phyloP scores from a whole-genome alignment of 2,888 invertebrate species.

The Sericinus montela region DNA sequence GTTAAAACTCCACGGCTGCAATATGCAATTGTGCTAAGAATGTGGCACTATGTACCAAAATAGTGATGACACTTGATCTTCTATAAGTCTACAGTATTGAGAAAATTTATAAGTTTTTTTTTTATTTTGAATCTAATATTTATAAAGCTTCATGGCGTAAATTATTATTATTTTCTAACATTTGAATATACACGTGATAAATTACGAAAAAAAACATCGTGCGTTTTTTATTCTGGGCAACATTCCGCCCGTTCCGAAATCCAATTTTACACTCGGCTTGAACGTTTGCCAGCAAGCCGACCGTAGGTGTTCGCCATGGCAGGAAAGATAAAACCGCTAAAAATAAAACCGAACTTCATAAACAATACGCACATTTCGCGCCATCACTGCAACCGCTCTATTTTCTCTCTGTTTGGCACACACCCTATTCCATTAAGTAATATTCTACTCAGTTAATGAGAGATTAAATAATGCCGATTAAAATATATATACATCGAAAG shows the following conservation, averaged over 20 bases:
- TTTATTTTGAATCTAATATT: too few relatives aligned
- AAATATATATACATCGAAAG: neutral
- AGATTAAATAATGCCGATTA: neutral
- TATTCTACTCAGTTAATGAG: neutral
- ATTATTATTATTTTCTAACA: too few relatives aligned
- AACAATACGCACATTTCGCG: constrained; percentile 58
- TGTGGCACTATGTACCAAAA: too few relatives aligned
- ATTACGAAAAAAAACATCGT: neutral
- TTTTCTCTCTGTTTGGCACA: constrained; percentile 15
- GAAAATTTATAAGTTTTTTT: too few relatives aligned
- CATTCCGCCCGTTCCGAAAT: constrained; percentile 37
- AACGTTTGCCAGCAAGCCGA: constrained; percentile 58
- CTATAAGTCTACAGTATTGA: too few relatives aligned
- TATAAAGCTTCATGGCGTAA: too few relatives aligned
- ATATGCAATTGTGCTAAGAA: too few relatives aligned
- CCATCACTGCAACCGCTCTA: constrained; percentile 29
- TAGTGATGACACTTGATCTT: too few relatives aligned
- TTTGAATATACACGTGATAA: too few relatives aligned
- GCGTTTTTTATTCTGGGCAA: constrained; percentile 26
- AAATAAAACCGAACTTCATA: constrained; percentile 67
- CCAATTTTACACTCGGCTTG: constrained; percentile 73
- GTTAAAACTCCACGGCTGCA: too few relatives aligned
- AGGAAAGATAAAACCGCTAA: constrained; percentile 71
- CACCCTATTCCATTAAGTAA: constrained; percentile 17
- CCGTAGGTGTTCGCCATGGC: constrained; percentile 68